Percentiles rank a stretch among this genome's conserved stretches.
These are phyloP conservation scores for Empidonax traillii DNA, from an alignment of 2,113 vertebrate genomes.

Conservation along the genomic window DNA sequence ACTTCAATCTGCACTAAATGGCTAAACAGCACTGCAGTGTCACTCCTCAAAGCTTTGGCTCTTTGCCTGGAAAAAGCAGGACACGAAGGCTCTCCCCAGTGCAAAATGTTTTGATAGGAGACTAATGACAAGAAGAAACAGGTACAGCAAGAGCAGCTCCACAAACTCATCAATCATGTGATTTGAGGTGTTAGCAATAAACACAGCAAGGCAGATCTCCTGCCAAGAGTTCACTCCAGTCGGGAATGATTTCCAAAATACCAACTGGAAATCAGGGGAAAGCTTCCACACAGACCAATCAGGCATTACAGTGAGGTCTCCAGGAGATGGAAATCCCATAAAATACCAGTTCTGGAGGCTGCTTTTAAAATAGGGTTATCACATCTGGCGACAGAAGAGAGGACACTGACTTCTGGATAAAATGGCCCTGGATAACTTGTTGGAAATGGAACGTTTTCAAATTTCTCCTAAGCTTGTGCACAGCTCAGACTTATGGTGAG, in stretches of 20 bases:
- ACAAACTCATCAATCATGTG: background rate
- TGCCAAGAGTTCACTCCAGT: background rate
- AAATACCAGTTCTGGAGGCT: background rate
- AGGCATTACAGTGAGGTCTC: fast-evolving
- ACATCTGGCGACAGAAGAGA: background rate
- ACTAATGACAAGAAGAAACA: background rate
- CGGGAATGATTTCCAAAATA: background rate
- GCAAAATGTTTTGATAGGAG: background rate
- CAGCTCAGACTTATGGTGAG: background rate
- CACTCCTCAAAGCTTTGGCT: background rate
- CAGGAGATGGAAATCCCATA: background rate
- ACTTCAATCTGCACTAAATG: background rate
- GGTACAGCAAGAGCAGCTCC: background rate
- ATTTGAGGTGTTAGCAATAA: background rate
- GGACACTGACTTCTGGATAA: background rate
- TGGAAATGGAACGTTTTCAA: background rate
- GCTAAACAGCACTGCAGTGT: background rate
- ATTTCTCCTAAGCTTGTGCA: background rate
- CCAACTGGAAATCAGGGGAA: background rate
- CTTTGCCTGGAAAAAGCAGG: background rate
- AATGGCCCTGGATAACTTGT: background rate
- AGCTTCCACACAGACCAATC: background rate
- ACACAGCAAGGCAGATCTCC: background rate
- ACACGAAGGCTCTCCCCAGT: background rate
- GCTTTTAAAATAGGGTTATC: background rate